Base-by-base conservation (phyloP, 2,113 vertebrate genomes). In the Gymnogyps californianus region DNA sequence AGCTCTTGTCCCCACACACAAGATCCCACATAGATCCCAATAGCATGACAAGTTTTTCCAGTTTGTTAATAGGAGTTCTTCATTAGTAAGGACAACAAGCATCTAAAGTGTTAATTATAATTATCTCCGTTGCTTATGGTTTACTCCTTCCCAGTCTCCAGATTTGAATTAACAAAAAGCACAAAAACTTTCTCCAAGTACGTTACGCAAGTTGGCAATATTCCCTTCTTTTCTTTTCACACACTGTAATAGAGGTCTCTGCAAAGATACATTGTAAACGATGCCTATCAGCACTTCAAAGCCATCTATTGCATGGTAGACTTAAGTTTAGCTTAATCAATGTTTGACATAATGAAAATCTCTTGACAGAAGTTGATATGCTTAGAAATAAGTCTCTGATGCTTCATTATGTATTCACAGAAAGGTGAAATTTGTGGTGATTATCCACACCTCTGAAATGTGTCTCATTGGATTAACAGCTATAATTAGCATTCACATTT, bases 281-380 rank as follows among this genome's bases (percentile, higher is more conserved):
- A 59, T 61, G 65, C 34, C 85, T 86, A 90, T 95, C 47, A 89
- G 46, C 72, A 91, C 77, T 93, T 98, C 54, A 95, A 86, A 97
- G 55, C 17, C 88, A 75, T 85, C 49, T 77, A 57, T 70, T 71
- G 51, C 11, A 47, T 42, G 14, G 55, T 90, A 94, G 94, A 81
- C 62, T 66, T 65, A 95, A 77, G 61, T 80, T 72, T 93, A 95
- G 52, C 66, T 91, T 97, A 96, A 94, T 91, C 74, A 94, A 42
- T 93, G 69, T 95, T 64, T 94, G 46, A 49, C 89, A 34, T 89
- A 97, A 94, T 95, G 82, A 95, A 98, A 98, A 92, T 95, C 69
- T 95, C 92, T 95, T 92, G 88, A 93, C 78, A 95, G 82, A 86
- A 97, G 71, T 83, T 90, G 69, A 54, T 93, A 91, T 34, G 44